A percentile compares a stretch with the other conserved stretches of the same genome.
These are phyloP conservation scores for Chlorocebus sabaeus DNA, from an alignment of 2,113 vertebrate genomes.

Conservation along the genomic window DNA sequence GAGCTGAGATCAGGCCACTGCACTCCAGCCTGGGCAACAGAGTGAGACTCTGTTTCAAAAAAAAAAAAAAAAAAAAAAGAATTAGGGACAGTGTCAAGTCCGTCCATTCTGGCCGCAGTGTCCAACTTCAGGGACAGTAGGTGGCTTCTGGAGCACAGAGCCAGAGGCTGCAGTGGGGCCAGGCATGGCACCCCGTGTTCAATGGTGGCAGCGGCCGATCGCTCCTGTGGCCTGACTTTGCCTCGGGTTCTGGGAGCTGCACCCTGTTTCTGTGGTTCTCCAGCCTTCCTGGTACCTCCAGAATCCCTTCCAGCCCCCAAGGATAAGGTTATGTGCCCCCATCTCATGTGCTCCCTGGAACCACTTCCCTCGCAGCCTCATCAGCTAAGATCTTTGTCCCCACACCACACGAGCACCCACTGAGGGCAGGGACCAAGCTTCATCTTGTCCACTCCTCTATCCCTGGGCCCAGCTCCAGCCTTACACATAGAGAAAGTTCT, in stretches of 20 bases:
- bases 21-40: too few relatives aligned
- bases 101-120: neutral
- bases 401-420: neutral
- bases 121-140: neutral
- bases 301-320: neutral
- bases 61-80: neutral
- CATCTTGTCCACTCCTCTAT: neutral
- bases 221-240: neutral
- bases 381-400: neutral
- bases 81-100: neutral
- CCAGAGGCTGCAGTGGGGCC: neutral
- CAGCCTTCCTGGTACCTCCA: neutral
- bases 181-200: neutral
- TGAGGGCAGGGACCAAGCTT: neutral
- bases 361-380: neutral
- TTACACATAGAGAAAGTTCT: neutral
- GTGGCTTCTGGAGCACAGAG: neutral
- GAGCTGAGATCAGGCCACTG: too few relatives aligned
- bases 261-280: neutral
- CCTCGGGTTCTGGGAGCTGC: neutral
- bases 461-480: neutral
- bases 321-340: accelerated
- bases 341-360: neutral
- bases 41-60: too few relatives aligned
- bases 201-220: neutral